Base-by-base conservation (phyloP, 2,113 vertebrate species). In the Cichladusa arquata region DNA sequence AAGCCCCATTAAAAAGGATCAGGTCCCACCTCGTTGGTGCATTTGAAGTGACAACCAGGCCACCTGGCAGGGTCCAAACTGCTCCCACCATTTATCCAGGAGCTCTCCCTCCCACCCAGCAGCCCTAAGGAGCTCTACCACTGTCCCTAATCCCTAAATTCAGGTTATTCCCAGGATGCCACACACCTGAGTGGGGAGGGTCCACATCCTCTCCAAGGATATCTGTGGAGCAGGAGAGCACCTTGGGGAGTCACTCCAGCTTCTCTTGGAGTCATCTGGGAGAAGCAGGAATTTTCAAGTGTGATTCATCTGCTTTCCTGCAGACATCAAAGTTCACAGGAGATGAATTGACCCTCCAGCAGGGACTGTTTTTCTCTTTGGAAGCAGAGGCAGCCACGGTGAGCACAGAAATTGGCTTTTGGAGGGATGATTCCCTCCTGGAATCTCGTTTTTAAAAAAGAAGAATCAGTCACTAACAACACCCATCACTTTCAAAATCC, bases 21-120 rank as follows among this genome's bases (percentile, higher is more conserved):
- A 0, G 0, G 8, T 31, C 36, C 24, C 34, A 15, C 1, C 0
- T 12, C 3, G 0, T 60, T 47, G 29, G 4, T 12, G 8, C 17
- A 5, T 4, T 8, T 12, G 2, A 64, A 44, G 8, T 2, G 10
- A 47, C 53, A 40, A 20, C 36, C 57, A 67, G 62, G 38, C 31
- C 29, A 24, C 6, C 14, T 45, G 33, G 6, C 26, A 74, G 19
- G 33, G 31, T 44, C 19, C 33, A 62, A 18, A 33, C 25, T 40
- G 26, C 28, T 61, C 58, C 28, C 28, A 86, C 10, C 3, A 14
- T 31, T 62, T n/a, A 5, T 77, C 53, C 50, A 70, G 78, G 25
- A 69, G 28, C 11, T 88, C 20, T 31, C 54, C 45, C 14, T 26
- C 26, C 64, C 67, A 73, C 17, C 45, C 60, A 54, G 14, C 20